Percentiles rank a stretch among this genome's conserved stretches.
phyloP scores from a whole-genome alignment of 2,797 vertebrate species.

The Epinephelus awoara region DNA sequence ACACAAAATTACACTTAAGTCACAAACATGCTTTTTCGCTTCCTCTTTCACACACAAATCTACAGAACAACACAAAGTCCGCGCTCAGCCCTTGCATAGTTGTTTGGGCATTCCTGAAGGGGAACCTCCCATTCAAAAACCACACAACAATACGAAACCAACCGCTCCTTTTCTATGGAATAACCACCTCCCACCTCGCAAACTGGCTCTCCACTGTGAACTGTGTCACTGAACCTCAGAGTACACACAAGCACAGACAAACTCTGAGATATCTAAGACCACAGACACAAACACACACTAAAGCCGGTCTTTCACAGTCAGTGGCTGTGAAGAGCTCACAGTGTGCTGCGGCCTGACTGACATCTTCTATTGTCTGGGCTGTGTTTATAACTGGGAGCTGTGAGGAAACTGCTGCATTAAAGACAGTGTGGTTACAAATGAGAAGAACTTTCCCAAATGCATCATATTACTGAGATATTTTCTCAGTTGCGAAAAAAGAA shows the following conservation, averaged over 20 bases:
- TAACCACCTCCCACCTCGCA: constrained; percentile 58
- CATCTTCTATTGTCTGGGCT: constrained; percentile 49
- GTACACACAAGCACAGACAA: constrained; percentile 60
- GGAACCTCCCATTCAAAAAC: constrained; percentile 54
- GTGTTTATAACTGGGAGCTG: constrained; percentile 43
- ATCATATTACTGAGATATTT: not conserved
- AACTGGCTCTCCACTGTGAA: constrained; percentile 44
- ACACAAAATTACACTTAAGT: not conserved
- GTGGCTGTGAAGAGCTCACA: constrained; percentile 67
- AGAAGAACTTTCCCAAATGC: constrained; percentile 2
- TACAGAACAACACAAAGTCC: not conserved
- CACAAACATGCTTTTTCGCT: constrained; percentile 16
- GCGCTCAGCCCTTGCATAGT: constrained; percentile 11
- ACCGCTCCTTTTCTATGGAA: constrained; percentile 42
- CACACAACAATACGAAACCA: constrained; percentile 37
- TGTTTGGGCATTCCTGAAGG: constrained; percentile 65
- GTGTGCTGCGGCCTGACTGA: constrained; percentile 49
- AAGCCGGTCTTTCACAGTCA: constrained; percentile 75
- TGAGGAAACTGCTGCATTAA: constrained; percentile 25
- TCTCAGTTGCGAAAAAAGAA: not conserved
- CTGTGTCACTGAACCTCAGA: constrained; percentile 63
- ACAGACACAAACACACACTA: constrained; percentile 61
- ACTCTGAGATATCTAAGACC: constrained; percentile 46
- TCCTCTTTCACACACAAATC: constrained; percentile 13
- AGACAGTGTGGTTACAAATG: not conserved